Conservation (phyloP, 2,888 invertebrate species). For the Agrenia bidenticulata region DNA sequence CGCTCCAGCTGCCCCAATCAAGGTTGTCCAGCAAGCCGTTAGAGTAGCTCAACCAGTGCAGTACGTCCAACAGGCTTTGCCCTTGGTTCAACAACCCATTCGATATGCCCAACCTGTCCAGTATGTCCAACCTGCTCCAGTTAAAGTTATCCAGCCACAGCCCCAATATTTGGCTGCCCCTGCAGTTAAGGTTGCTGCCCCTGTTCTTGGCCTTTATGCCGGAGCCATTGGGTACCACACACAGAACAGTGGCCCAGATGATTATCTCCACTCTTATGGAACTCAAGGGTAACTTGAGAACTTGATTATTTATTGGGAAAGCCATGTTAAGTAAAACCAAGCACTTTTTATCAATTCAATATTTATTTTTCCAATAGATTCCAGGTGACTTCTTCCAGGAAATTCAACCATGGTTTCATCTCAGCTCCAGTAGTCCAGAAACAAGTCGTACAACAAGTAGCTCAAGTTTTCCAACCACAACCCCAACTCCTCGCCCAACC, state of each 20-base stretch:
- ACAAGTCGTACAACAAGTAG: slow-evolving; percentile 1
- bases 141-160: slow-evolving; percentile 2
- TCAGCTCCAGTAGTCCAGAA: slow-evolving; percentile 18
- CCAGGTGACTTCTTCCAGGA: slow-evolving; percentile 39
- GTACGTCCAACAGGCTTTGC: slow-evolving; percentile 14
- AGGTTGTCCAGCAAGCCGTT: slow-evolving; percentile 5
- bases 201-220: slow-evolving; percentile 32
- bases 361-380: slow-evolving; percentile 21
- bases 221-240: slow-evolving; percentile 40
- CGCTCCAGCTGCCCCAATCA: slow-evolving; percentile 21
- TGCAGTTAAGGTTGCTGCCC: slow-evolving; percentile 12
- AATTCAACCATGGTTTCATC: slow-evolving; percentile 36
- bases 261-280: slow-evolving; percentile 37
- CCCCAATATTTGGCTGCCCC: slow-evolving; percentile 18
- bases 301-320: too few relatives aligned
- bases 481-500: not conserved
- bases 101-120: slow-evolving; percentile 16
- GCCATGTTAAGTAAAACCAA: too few relatives aligned
- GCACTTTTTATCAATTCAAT: too few relatives aligned
- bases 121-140: slow-evolving; percentile 2
- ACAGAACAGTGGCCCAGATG: slow-evolving; percentile 23
- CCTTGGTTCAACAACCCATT: slow-evolving; percentile 15
- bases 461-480: not conserved
- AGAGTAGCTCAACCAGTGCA: slow-evolving; percentile 8
- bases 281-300: slow-evolving; percentile 37